Percentiles rank a stretch among this genome's conserved stretches.
These are phyloP conservation scores for Drosophila multiciliata DNA, from an alignment of 2,888 invertebrate species.

Conservation along the genomic window DNA sequence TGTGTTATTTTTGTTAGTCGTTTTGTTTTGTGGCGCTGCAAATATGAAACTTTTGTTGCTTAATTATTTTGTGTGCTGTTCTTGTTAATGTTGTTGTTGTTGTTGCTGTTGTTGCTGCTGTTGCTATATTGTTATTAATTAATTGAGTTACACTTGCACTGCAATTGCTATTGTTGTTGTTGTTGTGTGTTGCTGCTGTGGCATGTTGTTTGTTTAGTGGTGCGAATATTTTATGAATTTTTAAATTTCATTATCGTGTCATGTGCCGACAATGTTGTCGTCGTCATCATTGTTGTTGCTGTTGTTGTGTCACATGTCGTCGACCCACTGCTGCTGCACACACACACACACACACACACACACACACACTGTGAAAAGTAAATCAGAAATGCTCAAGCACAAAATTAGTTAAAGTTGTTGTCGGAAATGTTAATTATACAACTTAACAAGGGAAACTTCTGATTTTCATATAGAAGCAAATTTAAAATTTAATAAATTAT, in stretches of 20 bases:
- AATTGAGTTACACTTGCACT: slow-evolving; percentile 76
- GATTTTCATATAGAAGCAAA: not conserved
- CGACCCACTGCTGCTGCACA: slow-evolving; percentile 59
- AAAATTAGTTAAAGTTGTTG: slow-evolving; percentile 1
- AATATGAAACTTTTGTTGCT: slow-evolving; percentile 79
- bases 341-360: slow-evolving; percentile 1
- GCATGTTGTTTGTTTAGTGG: slow-evolving; percentile 73
- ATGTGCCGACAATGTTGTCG: slow-evolving; percentile 65
- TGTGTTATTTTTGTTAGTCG: slow-evolving; percentile 20
- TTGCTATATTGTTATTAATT: slow-evolving; percentile 74
- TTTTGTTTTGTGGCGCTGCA: slow-evolving; percentile 62
- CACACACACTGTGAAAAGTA: slow-evolving; percentile 1
- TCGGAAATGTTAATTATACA: not conserved
- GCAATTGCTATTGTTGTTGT: slow-evolving; percentile 34
- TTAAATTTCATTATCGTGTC: slow-evolving; percentile 77
- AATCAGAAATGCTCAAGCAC: slow-evolving; percentile 27
- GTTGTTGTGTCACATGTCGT: slow-evolving; percentile 61
- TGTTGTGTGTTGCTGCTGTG: slow-evolving; percentile 18
- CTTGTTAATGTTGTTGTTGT: slow-evolving; percentile 70
- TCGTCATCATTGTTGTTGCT: not conserved
- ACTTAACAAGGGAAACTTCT: not conserved
- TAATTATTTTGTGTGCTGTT: slow-evolving; percentile 78
- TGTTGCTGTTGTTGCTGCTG: slow-evolving; percentile 28
- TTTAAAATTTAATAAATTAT: not conserved
- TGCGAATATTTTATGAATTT: slow-evolving; percentile 80